A percentile compares a stretch with the other conserved stretches of the same genome.
Conservation (phyloP, 1,140 invertebrate genomes). For the Belonocnema kinseyi region DNA sequence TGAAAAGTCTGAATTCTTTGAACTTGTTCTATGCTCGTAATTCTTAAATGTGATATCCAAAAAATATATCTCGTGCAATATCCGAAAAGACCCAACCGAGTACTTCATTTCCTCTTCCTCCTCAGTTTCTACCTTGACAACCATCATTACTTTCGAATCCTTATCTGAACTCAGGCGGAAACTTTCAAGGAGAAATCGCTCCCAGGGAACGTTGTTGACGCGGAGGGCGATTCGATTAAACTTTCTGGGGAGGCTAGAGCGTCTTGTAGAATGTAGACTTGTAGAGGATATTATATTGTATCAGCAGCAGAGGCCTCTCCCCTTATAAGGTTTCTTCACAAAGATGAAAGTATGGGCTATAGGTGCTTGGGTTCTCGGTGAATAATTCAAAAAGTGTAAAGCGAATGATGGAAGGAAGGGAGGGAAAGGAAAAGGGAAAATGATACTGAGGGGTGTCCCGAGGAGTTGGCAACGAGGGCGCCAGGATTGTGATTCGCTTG, state of each 20-base stretch:
- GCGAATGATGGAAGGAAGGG: constrained; percentile 8
- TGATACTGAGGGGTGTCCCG: constrained; percentile 32
- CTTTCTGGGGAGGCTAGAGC: background rate
- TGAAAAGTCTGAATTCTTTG: no score
- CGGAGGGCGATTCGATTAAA: constrained; percentile 14
- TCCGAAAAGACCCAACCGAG: background rate
- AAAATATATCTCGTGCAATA: background rate
- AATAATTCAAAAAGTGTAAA: constrained; percentile 14
- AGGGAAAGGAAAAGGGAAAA: constrained; percentile 6
- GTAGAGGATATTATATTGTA: background rate
- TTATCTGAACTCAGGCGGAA: constrained; percentile 5
- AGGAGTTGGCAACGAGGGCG: constrained; percentile 39
- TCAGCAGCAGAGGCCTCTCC: background rate
- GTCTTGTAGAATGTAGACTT: background rate
- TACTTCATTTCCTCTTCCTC: background rate
- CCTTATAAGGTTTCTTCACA: background rate
- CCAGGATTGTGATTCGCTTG: background rate
- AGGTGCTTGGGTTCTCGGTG: background rate
- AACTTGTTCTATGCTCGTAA: no score
- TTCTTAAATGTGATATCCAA: no score
- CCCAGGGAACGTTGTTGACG: constrained; percentile 2
- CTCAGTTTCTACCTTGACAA: background rate
- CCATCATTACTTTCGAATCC: constrained; percentile 38
- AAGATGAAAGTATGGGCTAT: background rate
- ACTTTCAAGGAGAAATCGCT: constrained; percentile 29